These are phyloP conservation scores for Lasioglossum albipes DNA, from an alignment of 1,140 invertebrate species.

Conservation along the genomic window DNA sequence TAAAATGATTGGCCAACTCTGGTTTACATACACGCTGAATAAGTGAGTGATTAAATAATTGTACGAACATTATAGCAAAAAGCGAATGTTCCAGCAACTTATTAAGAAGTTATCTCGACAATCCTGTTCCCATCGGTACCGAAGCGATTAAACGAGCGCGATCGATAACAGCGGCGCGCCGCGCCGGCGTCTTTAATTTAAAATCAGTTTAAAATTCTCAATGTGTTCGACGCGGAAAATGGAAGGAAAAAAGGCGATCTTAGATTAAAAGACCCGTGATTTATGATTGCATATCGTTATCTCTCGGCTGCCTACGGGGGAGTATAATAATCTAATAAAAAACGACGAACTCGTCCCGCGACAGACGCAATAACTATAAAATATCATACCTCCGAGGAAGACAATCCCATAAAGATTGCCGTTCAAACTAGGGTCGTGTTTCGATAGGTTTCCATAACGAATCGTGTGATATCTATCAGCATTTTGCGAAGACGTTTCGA, in stretches of 20 bases:
- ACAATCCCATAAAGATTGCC: conserved; percentile 9
- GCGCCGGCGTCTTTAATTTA: too few relatives aligned
- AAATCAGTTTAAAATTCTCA: too few relatives aligned
- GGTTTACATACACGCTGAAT: too few relatives aligned
- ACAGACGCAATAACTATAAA: conserved; percentile 32
- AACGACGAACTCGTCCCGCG: background rate
- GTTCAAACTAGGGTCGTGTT: background rate
- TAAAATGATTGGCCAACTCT: too few relatives aligned
- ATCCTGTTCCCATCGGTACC: too few relatives aligned
- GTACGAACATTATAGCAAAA: too few relatives aligned
- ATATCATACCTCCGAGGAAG: conserved; percentile 28
- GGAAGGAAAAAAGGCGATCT: background rate
- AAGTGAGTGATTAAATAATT: too few relatives aligned
- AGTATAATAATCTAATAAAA: conserved; percentile 17
- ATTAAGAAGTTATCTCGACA: too few relatives aligned
- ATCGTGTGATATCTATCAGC: conserved; percentile 10
- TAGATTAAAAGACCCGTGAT: background rate
- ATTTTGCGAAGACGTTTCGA: background rate
- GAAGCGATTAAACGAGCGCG: too few relatives aligned
- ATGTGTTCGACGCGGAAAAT: too few relatives aligned
- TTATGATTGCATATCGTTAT: conserved; percentile 17
- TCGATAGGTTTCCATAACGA: background rate
- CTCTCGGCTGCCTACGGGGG: background rate
- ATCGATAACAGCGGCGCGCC: too few relatives aligned
- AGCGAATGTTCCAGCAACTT: too few relatives aligned